Conservation (phyloP, 2,113 vertebrate species). For the Amphilophus citrinellus region DNA sequence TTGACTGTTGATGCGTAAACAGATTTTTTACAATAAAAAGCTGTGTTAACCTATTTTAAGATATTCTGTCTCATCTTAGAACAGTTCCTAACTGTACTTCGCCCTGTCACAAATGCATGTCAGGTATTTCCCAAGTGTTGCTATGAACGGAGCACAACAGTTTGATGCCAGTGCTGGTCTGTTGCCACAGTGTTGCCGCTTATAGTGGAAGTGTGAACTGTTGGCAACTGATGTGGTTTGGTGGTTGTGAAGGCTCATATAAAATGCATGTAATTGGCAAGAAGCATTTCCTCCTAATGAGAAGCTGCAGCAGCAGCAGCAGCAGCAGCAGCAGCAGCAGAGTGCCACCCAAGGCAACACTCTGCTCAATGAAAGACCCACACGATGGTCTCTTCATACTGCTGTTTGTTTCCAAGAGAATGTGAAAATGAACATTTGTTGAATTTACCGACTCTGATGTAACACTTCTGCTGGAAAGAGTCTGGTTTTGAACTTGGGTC, state of each 20-base stretch:
- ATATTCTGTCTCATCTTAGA: neutral
- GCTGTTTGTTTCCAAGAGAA: neutral
- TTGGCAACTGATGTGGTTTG: constrained; percentile 59
- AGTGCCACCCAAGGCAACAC: constrained; percentile 11
- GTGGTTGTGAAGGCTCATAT: constrained; percentile 44
- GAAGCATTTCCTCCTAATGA: constrained; percentile 49
- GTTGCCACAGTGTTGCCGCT: neutral
- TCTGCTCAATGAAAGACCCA: neutral
- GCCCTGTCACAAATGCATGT: neutral
- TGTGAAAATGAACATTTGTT: neutral
- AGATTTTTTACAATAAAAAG: too few relatives aligned
- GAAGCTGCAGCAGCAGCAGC: constrained; percentile 11
- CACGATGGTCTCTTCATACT: neutral
- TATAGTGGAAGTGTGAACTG: constrained; percentile 32
- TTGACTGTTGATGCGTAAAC: neutral
- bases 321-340: neutral
- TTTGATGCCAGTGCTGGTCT: neutral
- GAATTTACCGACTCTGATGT: neutral
- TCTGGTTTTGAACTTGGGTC: neutral
- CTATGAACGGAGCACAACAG: neutral
- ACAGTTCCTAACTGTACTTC: neutral
- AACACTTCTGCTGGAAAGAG: neutral
- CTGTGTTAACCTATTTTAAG: neutral
- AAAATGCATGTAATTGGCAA: constrained; percentile 37
- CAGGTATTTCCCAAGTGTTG: too few relatives aligned